A percentile compares a stretch with the other conserved stretches of the same genome.
Evolutionary conservation across 2,888 invertebrate genomes (phyloP).

Genomic region (Phanerotoma sp.): DNA sequence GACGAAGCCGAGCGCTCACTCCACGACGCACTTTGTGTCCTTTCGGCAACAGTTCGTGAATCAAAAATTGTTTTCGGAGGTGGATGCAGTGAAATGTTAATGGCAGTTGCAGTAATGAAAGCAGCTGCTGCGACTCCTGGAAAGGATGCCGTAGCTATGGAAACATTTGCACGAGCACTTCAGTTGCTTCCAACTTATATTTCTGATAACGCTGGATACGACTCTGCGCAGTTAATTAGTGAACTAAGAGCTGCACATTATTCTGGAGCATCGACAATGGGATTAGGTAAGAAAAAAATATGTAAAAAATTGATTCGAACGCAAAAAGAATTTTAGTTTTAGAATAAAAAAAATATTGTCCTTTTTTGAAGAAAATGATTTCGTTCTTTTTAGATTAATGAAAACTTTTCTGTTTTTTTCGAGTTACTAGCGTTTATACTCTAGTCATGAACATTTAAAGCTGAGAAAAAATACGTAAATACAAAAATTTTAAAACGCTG

Average conservation of each 20-base stretch:
- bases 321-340: neutral
- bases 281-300: conserved; percentile 66
- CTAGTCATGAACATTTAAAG: no score
- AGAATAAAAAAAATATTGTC: no score
- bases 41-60: conserved; percentile 93
- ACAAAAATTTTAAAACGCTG: no score
- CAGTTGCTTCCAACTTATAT: conserved; percentile 91
- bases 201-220: conserved; percentile 98
- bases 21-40: conserved; percentile 97
- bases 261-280: conserved; percentile 73
- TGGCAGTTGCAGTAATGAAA: conserved; percentile 89
- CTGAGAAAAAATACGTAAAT: no score
- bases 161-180: conserved; percentile 90
- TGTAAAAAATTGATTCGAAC: neutral
- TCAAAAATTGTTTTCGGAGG: conserved; percentile 90
- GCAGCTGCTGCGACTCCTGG: conserved; percentile 88
- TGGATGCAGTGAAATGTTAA: conserved; percentile 93
- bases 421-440: no score
- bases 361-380: no score
- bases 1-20: conserved; percentile 98
- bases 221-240: conserved; percentile 93
- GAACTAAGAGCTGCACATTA: conserved; percentile 89
- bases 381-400: no score
- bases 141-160: conserved; percentile 97
- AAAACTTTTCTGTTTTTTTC: no score